Percentiles rank a stretch among this genome's conserved stretches.
phyloP scores from a whole-genome alignment of 2,797 vertebrate species.

The Sebastes itinus region DNA sequence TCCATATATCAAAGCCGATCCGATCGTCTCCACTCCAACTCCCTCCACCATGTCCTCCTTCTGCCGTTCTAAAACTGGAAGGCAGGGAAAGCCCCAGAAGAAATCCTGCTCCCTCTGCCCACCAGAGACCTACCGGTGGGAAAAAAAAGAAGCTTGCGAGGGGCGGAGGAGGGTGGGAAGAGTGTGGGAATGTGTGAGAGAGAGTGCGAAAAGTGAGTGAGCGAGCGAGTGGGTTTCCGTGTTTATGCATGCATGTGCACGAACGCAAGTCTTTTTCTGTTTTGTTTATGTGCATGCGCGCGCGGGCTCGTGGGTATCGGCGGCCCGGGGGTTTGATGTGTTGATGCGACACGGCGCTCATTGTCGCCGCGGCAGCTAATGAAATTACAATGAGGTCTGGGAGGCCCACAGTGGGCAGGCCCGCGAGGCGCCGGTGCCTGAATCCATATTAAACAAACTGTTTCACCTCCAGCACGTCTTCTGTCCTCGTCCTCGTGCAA shows the following conservation, averaged over 20 bases:
- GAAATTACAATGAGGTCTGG: constrained; percentile 77
- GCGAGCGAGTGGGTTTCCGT: constrained; percentile 27
- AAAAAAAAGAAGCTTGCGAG: constrained; percentile 13
- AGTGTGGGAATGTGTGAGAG: constrained; percentile 57
- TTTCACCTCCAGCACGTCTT: constrained; percentile 47
- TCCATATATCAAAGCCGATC: constrained; percentile 81
- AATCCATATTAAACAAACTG: constrained; percentile 65
- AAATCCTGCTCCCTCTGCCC: constrained; percentile 62
- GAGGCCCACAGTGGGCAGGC: constrained; percentile 65
- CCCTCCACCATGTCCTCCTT: constrained; percentile 64
- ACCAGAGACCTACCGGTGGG: constrained; percentile 55
- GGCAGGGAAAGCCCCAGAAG: constrained; percentile 75
- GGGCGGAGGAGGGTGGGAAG: constrained; percentile 30
- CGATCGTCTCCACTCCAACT: constrained; percentile 60
- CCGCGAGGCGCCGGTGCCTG: constrained; percentile 47
- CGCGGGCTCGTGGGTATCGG: constrained; percentile 30
- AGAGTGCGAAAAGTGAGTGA: constrained; percentile 50
- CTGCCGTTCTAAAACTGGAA: constrained; percentile 73
- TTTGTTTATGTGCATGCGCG: constrained; percentile 5
- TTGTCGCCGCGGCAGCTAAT: constrained; percentile 72
- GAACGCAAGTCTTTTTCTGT: constrained; percentile 1
- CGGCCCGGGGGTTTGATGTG: constrained; percentile 66
- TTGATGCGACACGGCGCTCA: constrained; percentile 62
- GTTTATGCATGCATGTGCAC: constrained; percentile 54
- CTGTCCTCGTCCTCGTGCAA: constrained; percentile 24